These are phyloP conservation scores for Aurelia aurita DNA, from an alignment of 30 jellyfish, hydroid and myxozoan genomes.

Conservation along the genomic window DNA sequence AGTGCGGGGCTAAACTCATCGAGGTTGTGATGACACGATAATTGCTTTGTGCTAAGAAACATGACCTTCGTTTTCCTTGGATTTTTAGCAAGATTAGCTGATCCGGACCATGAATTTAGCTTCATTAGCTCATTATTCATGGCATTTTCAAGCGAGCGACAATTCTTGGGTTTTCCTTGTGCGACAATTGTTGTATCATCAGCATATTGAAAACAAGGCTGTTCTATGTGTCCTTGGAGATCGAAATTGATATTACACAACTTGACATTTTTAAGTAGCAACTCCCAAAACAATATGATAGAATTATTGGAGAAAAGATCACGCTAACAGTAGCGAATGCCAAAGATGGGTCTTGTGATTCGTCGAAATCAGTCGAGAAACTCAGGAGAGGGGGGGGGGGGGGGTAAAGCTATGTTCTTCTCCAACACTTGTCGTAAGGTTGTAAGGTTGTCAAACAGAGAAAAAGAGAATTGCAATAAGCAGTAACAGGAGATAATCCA, in stretches of 20 bases:
- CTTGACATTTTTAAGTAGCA: slow-evolving; percentile 60
- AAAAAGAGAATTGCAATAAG: too few relatives aligned
- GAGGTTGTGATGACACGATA: too few relatives aligned
- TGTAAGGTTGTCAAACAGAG: too few relatives aligned
- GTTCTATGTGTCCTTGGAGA: slow-evolving; percentile 8
- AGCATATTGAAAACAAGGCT: slow-evolving; percentile 48
- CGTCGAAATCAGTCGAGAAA: too few relatives aligned
- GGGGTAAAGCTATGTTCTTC: too few relatives aligned
- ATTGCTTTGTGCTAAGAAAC: slow-evolving; percentile 26
- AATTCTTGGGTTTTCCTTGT: slow-evolving; percentile 32
- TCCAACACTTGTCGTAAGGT: too few relatives aligned
- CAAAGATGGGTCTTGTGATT: too few relatives aligned
- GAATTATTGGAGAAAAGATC: too few relatives aligned
- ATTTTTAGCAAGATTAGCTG: slow-evolving; percentile 30
- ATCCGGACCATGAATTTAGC: slow-evolving; percentile 9
- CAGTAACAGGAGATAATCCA: too few relatives aligned
- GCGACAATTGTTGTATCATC: slow-evolving; percentile 36
- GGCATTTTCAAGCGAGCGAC: slow-evolving; percentile 1
- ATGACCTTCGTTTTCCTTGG: slow-evolving; percentile 42
- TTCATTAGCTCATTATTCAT: slow-evolving; percentile 6
- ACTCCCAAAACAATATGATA: too few relatives aligned
- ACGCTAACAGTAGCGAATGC: too few relatives aligned
- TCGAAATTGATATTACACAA: slow-evolving; percentile 10
- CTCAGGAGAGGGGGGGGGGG: too few relatives aligned
- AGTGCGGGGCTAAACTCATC: slow-evolving; percentile 12